Conservation (phyloP, 2,888 invertebrate genomes). For the Anaspis maculata region DNA sequence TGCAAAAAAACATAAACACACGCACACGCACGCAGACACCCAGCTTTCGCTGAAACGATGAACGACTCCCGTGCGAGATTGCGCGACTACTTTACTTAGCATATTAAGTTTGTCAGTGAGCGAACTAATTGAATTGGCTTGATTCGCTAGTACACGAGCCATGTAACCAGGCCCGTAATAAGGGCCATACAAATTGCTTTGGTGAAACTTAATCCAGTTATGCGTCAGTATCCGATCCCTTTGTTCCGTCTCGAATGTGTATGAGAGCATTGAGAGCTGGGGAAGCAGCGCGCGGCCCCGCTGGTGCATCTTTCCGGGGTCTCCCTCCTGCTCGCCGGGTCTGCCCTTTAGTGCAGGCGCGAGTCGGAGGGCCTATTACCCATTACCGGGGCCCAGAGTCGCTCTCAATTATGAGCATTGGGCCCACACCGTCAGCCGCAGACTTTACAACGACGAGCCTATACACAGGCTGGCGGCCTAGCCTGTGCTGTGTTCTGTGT, state of each 20-base stretch:
- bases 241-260: conserved; percentile 27
- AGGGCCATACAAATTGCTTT: conserved; percentile 38
- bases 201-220: conserved; percentile 37
- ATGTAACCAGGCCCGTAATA: conserved; percentile 37
- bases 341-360: not conserved
- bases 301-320: not conserved
- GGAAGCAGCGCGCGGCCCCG: not conserved
- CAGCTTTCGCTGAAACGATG: too few species aligned
- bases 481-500: too few species aligned
- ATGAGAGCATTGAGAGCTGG: conserved; percentile 12
- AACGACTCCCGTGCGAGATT: too few species aligned
- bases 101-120: conserved; percentile 38
- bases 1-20: too few species aligned
- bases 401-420: not conserved
- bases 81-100: conserved; percentile 37
- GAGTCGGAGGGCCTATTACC: not conserved
- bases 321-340: not conserved
- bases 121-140: conserved; percentile 38
- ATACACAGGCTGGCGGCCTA: too few species aligned
- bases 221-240: conserved; percentile 30
- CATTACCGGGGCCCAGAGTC: not conserved
- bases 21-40: too few species aligned
- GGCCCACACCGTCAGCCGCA: too few species aligned
- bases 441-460: too few species aligned
- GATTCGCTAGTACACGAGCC: conserved; percentile 36